Evolutionary conservation across 2,113 vertebrate species (phyloP).

Genomic region (Ptyas mucosa): DNA sequence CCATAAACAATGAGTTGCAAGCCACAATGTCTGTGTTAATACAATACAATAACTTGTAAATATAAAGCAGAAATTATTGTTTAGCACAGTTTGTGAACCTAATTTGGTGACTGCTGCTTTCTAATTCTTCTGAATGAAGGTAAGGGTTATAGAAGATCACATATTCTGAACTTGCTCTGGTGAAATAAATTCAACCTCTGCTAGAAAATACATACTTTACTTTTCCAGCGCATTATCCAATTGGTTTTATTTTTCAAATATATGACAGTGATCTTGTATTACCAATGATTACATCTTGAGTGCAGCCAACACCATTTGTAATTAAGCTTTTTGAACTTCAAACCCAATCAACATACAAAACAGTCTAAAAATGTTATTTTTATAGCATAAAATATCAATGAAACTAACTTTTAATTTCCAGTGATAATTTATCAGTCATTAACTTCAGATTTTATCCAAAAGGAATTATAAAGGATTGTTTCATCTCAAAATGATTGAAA

Average conservation of each 20-base stretch:
- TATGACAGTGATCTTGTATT: background rate
- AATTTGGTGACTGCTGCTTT: background rate
- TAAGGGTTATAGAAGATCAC: background rate
- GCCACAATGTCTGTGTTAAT: background rate
- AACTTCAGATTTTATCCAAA: background rate
- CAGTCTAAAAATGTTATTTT: background rate
- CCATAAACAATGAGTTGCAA: background rate
- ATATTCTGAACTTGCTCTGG: background rate
- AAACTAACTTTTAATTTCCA: background rate
- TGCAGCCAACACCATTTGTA: background rate
- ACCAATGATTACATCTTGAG: background rate
- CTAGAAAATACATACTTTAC: background rate
- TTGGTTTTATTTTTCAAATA: background rate
- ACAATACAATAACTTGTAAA: background rate
- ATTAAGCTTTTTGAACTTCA: background rate
- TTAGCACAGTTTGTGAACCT: background rate
- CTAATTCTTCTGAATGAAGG: background rate
- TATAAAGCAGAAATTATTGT: background rate
- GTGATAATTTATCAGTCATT: background rate
- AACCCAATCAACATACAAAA: background rate
- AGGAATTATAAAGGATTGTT: background rate
- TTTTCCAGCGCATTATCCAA: background rate
- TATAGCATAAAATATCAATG: background rate
- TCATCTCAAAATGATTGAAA: background rate
- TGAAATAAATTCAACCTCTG: background rate